Evolutionary conservation across 2,888 invertebrate species (phyloP).

Genomic region (Pristionchus japonicus): DNA sequence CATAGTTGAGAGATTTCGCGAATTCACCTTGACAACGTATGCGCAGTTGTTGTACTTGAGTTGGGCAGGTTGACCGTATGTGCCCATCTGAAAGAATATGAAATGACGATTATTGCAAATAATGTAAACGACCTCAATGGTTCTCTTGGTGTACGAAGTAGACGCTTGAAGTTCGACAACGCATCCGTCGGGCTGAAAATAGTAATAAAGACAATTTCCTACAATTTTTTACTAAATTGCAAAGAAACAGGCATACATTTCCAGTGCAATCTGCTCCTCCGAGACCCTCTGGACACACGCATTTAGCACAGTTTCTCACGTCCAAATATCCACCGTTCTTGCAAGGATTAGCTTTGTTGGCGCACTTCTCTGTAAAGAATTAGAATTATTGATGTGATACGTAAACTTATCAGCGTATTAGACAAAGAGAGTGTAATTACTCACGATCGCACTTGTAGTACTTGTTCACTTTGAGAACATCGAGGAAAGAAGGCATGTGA

Average conservation of each 20-base stretch:
- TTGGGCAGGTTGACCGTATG: neutral
- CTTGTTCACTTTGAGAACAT: slow-evolving; percentile 29
- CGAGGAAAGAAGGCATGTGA: slow-evolving; percentile 41
- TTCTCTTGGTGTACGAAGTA: neutral
- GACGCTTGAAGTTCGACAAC: neutral
- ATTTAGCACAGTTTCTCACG: slow-evolving; percentile 14
- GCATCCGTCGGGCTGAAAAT: slow-evolving; percentile 10
- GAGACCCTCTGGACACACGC: slow-evolving; percentile 39
- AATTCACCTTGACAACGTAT: slow-evolving; percentile 17
- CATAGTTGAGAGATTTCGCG: too few species aligned
- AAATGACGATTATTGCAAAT: neutral
- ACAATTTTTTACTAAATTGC: neutral
- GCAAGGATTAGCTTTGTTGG: neutral
- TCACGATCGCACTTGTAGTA: slow-evolving; percentile 44
- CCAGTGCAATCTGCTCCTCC: slow-evolving; percentile 22
- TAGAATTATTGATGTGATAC: neutral
- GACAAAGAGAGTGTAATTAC: neutral
- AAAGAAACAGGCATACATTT: neutral
- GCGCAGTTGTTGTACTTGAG: slow-evolving; percentile 16
- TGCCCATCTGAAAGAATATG: neutral
- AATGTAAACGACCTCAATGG: neutral
- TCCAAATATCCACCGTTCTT: slow-evolving; percentile 42
- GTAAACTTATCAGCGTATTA: neutral
- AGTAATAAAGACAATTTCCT: neutral
- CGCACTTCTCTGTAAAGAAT: slow-evolving; percentile 24